Evolutionary conservation across 2,113 vertebrate genomes (phyloP).

Genomic region (Mormyrus lacerda): DNA sequence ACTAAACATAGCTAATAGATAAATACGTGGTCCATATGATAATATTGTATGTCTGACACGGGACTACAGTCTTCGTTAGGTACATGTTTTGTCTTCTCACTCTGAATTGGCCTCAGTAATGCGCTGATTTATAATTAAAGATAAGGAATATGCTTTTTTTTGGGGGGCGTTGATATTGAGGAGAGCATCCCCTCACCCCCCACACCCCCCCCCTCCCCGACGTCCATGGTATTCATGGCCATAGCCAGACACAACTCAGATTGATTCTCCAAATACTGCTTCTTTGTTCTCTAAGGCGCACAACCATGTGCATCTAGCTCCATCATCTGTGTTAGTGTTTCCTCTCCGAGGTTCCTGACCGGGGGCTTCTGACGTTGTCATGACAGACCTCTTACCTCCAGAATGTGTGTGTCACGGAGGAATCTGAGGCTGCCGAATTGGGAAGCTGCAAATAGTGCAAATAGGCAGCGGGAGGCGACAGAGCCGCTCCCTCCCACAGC

Average conservation of each 20-base stretch:
- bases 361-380: not conserved
- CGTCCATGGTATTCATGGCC: no score
- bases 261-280: not conserved
- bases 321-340: not conserved
- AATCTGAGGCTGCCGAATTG: constrained; percentile 38
- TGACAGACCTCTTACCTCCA: constrained; percentile 40
- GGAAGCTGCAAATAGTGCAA: no score
- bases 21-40: not conserved
- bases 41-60: not conserved
- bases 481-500: not conserved
- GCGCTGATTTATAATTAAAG: no score
- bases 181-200: no score
- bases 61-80: not conserved
- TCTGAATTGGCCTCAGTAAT: no score
- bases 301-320: not conserved
- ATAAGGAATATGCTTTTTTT: no score
- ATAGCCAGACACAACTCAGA: not conserved
- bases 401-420: constrained; percentile 40
- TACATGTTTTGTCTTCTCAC: not conserved
- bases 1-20: no score
- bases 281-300: not conserved
- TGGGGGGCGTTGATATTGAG: no score
- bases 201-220: no score
- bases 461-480: not conserved
- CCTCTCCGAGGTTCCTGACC: not conserved